These are phyloP conservation scores for Lampropteryx suffumata DNA, from an alignment of 2,888 invertebrate genomes.

Conservation along the genomic window DNA sequence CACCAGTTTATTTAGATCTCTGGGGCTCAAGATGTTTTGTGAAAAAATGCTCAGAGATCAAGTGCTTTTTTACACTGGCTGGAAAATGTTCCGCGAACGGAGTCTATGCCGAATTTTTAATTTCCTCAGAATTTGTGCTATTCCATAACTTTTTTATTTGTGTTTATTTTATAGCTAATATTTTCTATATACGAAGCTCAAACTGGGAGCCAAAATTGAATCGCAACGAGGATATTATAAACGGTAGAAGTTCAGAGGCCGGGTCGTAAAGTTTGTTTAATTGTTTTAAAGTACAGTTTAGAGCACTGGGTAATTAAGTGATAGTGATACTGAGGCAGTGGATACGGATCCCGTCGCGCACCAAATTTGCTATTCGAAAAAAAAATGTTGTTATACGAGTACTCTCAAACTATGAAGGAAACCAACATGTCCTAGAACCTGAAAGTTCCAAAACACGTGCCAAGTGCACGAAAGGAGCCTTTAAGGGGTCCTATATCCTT, in stretches of 20 bases:
- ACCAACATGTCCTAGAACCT: too few relatives aligned
- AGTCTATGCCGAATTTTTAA: slow-evolving; percentile 32
- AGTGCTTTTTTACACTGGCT: slow-evolving; percentile 41
- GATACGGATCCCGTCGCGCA: too few relatives aligned
- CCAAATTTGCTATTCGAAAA: too few relatives aligned
- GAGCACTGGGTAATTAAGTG: too few relatives aligned
- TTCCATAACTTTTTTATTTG: slow-evolving; percentile 32
- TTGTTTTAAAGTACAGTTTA: slow-evolving; percentile 14
- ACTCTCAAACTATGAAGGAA: too few relatives aligned
- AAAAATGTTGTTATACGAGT: too few relatives aligned
- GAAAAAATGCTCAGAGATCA: slow-evolving; percentile 3
- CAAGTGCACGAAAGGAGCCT: too few relatives aligned
- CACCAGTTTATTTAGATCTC: slow-evolving; percentile 44
- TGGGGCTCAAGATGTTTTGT: slow-evolving; percentile 2
- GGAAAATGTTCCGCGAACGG: slow-evolving; percentile 24
- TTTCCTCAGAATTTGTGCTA: slow-evolving; percentile 36
- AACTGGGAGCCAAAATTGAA: not conserved
- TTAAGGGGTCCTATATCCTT: too few relatives aligned
- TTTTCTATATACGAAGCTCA: slow-evolving; percentile 1
- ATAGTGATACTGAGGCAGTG: too few relatives aligned
- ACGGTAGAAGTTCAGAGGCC: not conserved
- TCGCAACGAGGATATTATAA: not conserved
- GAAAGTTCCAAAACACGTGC: too few relatives aligned
- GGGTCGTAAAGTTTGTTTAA: slow-evolving; percentile 13
- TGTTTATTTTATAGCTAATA: slow-evolving; percentile 31